These are phyloP conservation scores for Chironomus tepperi DNA, from an alignment of 1,140 invertebrate genomes.

Conservation along the genomic window DNA sequence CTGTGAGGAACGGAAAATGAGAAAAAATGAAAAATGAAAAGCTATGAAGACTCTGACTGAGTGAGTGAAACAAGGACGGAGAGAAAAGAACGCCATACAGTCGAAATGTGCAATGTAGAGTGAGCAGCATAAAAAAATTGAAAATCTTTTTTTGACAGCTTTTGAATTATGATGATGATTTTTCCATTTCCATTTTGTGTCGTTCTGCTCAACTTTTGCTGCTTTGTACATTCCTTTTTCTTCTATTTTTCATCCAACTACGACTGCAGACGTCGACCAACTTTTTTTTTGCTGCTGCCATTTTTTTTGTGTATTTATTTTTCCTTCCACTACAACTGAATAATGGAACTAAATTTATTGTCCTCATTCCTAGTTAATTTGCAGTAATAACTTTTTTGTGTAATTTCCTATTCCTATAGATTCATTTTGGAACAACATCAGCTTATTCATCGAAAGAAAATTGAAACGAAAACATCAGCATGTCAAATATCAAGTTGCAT, in stretches of 20 bases:
- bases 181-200: slow-evolving; percentile 10
- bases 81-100: too few species aligned
- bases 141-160: slow-evolving; percentile 20
- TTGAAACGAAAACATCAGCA: slow-evolving; percentile 18
- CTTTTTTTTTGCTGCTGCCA: slow-evolving; percentile 27
- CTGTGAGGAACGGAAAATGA: neutral
- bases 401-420: slow-evolving; percentile 25
- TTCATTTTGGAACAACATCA: slow-evolving; percentile 2
- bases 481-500: slow-evolving; percentile 24
- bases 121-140: neutral
- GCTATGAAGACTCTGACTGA: neutral
- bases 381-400: neutral
- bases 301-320: slow-evolving; percentile 1
- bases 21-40: neutral
- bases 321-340: neutral
- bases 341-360: neutral
- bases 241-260: slow-evolving; percentile 20
- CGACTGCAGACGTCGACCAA: neutral
- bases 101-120: slow-evolving; percentile 16
- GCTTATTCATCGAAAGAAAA: neutral
- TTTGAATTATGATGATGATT: slow-evolving; percentile 24
- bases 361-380: too few species aligned
- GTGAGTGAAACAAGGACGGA: neutral
- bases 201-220: neutral
- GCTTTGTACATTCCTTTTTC: neutral